Evolutionary conservation across 2,888 invertebrate genomes (phyloP), one percentile per base, ranked within the genome.

Genomic region (Aleiodes alternator): DNA sequence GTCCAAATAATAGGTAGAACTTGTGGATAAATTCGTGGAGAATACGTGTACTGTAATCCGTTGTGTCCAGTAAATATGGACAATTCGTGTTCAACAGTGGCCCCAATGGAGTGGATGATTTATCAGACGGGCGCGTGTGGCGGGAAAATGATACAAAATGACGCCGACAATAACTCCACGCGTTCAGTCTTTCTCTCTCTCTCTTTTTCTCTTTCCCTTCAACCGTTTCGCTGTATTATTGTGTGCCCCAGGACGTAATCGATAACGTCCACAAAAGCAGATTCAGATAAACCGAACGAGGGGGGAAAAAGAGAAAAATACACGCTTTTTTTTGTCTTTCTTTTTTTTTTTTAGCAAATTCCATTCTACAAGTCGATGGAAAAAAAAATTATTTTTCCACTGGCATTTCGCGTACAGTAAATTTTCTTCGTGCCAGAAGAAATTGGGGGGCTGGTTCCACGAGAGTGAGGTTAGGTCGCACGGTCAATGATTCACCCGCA

Each of bases 91-190:
- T 68, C 81, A 75, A 78, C 80, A 72, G 77, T 81, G 72, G 73
- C 72, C 51, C 80, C 78, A 79, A 75, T 78, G 75, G 81, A 81
- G 83, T 79, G 83, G 83, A 85, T 87, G 86, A 88, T 88, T 88
- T 87, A 87, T 88, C 86, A 84, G 80, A 78, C 82, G 70, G 76
- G 80, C 83, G 84, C 85, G 86, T 82, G 87, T 83, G 84, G 80
- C 86, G 83, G 83, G 84, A 84, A 87, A 88, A 87, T 86, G 86
- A 87, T 88, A 87, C 85, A 84, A 87, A 87, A 88, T 87, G 84
- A 84, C 79, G 81, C 80, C 78, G 56, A 72, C 76, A 81, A 79
- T 82, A 82, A 79, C 77, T 81, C 78, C 76, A 72, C 75, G 76
- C 61, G 77, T 48, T 68, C 75, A 69, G 69, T 70, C 43, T 43